phyloP scores from a whole-genome alignment of 2,888 invertebrate genomes.

The Hylaea fasciaria region DNA sequence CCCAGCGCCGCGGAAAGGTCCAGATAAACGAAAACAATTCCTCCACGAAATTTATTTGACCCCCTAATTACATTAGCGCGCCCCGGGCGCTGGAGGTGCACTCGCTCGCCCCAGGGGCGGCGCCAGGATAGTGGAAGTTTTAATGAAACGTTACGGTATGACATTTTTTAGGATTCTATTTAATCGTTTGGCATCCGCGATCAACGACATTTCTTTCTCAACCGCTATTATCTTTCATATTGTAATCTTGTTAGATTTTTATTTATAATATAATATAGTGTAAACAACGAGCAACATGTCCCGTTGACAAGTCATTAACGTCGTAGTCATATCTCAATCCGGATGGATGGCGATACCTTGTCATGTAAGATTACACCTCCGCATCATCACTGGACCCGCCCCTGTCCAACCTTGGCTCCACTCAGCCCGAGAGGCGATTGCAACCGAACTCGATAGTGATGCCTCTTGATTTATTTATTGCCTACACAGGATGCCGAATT shows the following conservation, averaged over 20 bases:
- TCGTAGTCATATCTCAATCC: too few relatives aligned
- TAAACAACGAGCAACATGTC: too few relatives aligned
- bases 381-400: conserved; percentile 2
- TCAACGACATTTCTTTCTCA: too few relatives aligned
- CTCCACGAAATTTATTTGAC: conserved; percentile 62
- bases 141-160: not conserved
- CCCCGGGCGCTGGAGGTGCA: conserved; percentile 33
- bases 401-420: conserved; percentile 16
- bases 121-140: not conserved
- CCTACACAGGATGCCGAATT: conserved; percentile 30
- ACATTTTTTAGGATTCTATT: not conserved
- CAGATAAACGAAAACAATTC: conserved; percentile 71
- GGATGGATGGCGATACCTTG: not conserved
- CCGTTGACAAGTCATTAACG: too few relatives aligned
- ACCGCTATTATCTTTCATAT: too few relatives aligned
- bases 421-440: conserved; percentile 16
- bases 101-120: not conserved
- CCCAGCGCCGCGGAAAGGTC: conserved; percentile 55
- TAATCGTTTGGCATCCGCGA: too few relatives aligned
- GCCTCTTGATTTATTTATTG: conserved; percentile 37
- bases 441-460: conserved; percentile 29
- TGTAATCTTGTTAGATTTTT: too few relatives aligned
- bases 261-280: too few relatives aligned
- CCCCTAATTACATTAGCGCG: conserved; percentile 64
- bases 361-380: not conserved